Evolutionary conservation across 92 coral and sea anemone genomes (phyloP).

Genomic region (Epizoanthus illoricatus): DNA sequence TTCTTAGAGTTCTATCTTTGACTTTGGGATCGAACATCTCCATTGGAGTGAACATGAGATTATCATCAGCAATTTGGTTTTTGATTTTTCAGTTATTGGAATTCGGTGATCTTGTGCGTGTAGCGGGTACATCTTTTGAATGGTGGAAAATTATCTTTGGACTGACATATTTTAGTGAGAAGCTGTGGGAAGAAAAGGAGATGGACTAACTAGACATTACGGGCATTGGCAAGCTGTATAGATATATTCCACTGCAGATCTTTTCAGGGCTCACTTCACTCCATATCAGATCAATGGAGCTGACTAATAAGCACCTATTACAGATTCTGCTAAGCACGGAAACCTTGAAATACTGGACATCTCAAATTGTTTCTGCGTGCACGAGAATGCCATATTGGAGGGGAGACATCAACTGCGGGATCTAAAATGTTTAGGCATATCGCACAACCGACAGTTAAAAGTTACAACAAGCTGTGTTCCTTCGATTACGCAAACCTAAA

Average conservation of each 20-base stretch:
- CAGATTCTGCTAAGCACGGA: neutral
- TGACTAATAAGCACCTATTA: constrained; percentile 9
- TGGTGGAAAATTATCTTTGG: constrained; percentile 2
- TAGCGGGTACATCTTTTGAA: neutral
- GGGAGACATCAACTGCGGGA: neutral
- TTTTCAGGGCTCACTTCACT: constrained; percentile 16
- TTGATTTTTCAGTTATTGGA: constrained; percentile 1
- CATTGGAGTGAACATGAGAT: too few species aligned
- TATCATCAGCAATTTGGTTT: neutral
- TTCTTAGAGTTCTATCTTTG: too few species aligned
- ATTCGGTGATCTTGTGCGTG: constrained; percentile 1
- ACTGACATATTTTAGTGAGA: neutral
- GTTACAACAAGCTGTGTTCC: constrained; percentile 13
- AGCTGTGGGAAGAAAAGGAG: constrained; percentile 12
- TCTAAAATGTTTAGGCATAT: constrained; percentile 12
- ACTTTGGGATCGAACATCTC: too few species aligned
- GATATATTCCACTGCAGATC: constrained; percentile 9
- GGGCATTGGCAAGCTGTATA: constrained; percentile 1
- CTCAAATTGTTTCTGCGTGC: constrained; percentile 10
- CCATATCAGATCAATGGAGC: neutral
- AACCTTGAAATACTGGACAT: constrained; percentile 15
- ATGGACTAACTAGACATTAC: constrained; percentile 8
- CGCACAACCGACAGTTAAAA: neutral
- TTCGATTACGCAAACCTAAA: neutral
- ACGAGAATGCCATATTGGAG: constrained; percentile 20